These are phyloP conservation scores for Hyphantria cunea DNA, from an alignment of 1,140 invertebrate species.

Conservation along the genomic window DNA sequence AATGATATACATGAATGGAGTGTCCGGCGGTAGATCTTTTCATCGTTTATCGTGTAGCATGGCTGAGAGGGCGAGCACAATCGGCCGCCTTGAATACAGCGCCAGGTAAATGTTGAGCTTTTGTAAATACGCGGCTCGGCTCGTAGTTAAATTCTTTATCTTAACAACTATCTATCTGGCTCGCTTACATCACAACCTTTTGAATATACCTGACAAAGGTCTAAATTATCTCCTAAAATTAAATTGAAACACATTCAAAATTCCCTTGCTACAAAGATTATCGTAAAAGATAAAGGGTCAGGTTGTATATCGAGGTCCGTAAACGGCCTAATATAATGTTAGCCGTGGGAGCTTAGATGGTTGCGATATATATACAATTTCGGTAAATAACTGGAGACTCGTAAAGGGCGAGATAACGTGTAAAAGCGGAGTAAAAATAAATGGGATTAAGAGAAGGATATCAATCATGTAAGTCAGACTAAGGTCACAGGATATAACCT, in stretches of 20 bases:
- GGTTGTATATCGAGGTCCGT: too few relatives aligned
- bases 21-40: constrained; percentile 50
- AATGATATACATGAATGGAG: constrained; percentile 56
- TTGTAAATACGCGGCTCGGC: constrained; percentile 35
- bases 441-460: too few relatives aligned
- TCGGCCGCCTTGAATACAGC: constrained; percentile 37
- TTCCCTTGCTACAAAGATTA: constrained; percentile 19
- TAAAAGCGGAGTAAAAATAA: too few relatives aligned
- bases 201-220: not conserved
- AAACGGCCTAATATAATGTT: constrained; percentile 20
- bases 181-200: constrained; percentile 3
- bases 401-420: too few relatives aligned
- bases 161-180: constrained; percentile 31
- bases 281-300: constrained; percentile 28
- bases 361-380: constrained; percentile 3
- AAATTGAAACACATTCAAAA: constrained; percentile 26
- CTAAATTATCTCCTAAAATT: constrained; percentile 27
- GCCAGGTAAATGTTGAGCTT: constrained; percentile 43
- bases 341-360: constrained; percentile 11
- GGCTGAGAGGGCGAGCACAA: constrained; percentile 46
- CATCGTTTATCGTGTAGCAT: constrained; percentile 47
- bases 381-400: constrained; percentile 11
- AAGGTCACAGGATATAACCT: too few relatives aligned
- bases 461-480: too few relatives aligned
- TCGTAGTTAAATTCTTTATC: constrained; percentile 39